phyloP scores from a whole-genome alignment of 1,140 invertebrate species.

The Platorchestia sp. region DNA sequence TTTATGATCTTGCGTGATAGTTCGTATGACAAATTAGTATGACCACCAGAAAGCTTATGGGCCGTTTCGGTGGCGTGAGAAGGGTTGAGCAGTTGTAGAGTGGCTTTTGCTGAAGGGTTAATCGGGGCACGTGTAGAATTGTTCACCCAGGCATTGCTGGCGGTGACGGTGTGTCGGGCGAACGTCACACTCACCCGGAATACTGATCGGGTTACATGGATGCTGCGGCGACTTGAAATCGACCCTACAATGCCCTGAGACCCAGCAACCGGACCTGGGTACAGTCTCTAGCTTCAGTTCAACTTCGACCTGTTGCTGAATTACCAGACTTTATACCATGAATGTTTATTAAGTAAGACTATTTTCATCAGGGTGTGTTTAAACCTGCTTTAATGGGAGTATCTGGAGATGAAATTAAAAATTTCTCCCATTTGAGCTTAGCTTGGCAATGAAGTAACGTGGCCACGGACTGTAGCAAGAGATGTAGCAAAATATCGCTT shows the following conservation, averaged over 20 bases:
- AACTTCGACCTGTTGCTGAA: neutral
- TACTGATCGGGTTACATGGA: neutral
- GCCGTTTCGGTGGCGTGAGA: constrained; percentile 7
- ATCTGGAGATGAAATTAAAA: neutral
- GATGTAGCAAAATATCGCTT: neutral
- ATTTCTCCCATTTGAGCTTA: neutral
- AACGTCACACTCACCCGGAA: neutral
- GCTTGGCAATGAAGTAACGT: neutral
- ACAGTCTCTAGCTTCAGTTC: neutral
- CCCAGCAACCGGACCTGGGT: neutral
- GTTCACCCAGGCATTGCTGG: constrained; percentile 23
- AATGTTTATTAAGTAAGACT: neutral
- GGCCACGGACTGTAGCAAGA: neutral
- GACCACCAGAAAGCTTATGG: neutral
- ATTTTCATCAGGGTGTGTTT: neutral
- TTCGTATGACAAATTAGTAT: constrained; percentile 34
- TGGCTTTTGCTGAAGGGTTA: constrained; percentile 23
- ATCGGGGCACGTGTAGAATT: constrained; percentile 33
- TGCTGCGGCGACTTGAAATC: neutral
- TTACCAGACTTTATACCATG: neutral
- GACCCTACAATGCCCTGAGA: neutral
- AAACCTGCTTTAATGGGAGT: neutral
- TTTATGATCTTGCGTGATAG: neutral
- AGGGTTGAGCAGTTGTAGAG: neutral
- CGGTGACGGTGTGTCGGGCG: constrained; percentile 9